These are phyloP conservation scores for Trogon surrucura DNA, from an alignment of 2,113 vertebrate genomes.

Conservation along the genomic window DNA sequence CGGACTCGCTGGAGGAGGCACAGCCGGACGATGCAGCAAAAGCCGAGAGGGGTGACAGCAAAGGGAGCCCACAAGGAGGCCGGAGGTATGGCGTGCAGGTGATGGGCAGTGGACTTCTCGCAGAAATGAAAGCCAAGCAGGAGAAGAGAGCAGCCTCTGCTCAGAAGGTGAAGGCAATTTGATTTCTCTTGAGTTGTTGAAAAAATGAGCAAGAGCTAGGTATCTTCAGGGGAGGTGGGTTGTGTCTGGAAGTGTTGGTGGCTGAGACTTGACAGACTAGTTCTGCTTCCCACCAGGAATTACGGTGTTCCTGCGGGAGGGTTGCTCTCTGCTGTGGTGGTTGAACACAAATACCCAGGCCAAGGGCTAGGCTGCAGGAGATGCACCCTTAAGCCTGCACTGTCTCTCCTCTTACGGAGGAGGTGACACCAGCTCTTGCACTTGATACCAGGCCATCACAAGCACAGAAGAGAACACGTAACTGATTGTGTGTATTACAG, in stretches of 20 bases:
- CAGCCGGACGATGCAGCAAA: slow-evolving; percentile 74
- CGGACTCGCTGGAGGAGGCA: slow-evolving; percentile 86
- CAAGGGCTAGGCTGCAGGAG: neutral
- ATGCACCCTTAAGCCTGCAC: neutral
- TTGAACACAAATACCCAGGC: neutral
- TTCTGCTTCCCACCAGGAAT: neutral
- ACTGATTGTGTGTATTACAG: neutral
- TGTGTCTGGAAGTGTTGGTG: neutral
- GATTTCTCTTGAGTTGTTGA: neutral
- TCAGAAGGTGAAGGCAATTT: slow-evolving; percentile 83
- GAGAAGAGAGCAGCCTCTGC: slow-evolving; percentile 85
- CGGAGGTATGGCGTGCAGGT: slow-evolving; percentile 89
- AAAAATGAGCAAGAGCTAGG: neutral
- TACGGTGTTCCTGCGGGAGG: neutral
- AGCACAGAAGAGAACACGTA: neutral
- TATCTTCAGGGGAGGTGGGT: neutral
- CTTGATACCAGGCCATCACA: neutral
- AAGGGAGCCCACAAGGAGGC: slow-evolving; percentile 88
- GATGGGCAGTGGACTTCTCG: slow-evolving; percentile 92
- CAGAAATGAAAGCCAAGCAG: slow-evolving; percentile 98
- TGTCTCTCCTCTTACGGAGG: neutral
- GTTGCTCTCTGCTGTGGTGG: neutral
- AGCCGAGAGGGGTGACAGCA: slow-evolving; percentile 72
- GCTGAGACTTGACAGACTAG: neutral
- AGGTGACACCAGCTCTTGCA: neutral